Percentiles rank a stretch among this genome's conserved stretches.
phyloP scores from a whole-genome alignment of 2,113 vertebrate species.

The Corythornis madagascariensis region DNA sequence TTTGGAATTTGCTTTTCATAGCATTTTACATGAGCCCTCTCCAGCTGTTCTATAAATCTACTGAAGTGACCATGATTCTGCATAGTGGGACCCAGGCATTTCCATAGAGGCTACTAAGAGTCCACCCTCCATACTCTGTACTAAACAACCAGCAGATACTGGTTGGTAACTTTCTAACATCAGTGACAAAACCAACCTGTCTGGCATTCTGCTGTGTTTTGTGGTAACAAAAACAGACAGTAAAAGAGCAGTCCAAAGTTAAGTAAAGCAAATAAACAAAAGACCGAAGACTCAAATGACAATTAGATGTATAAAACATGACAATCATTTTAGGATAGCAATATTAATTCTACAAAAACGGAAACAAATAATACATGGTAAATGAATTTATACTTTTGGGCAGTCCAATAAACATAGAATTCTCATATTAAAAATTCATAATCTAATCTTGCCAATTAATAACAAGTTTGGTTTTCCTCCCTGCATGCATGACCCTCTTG shows the following conservation, averaged over 20 bases:
- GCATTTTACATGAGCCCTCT: neutral
- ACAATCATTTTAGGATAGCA: neutral
- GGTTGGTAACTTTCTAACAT: neutral
- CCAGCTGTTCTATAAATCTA: neutral
- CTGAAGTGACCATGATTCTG: neutral
- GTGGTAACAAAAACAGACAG: neutral
- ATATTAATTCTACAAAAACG: neutral
- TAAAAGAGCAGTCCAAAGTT: neutral
- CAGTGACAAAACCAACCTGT: neutral
- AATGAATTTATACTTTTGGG: neutral
- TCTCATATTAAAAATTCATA: neutral
- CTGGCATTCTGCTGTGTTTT: neutral
- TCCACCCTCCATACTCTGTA: accelerated
- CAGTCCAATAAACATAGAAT: neutral
- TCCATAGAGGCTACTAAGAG: neutral
- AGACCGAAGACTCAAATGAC: neutral
- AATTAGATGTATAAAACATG: neutral
- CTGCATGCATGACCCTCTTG: neutral
- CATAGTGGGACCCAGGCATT: neutral
- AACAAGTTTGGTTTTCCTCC: neutral
- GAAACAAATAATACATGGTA: neutral
- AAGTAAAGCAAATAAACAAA: neutral
- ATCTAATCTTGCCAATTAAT: neutral
- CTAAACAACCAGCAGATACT: neutral
- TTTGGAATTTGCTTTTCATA: neutral